phyloP scores from a whole-genome alignment of 2,797 vertebrate genomes.

The Enteromius unitaeniatus region DNA sequence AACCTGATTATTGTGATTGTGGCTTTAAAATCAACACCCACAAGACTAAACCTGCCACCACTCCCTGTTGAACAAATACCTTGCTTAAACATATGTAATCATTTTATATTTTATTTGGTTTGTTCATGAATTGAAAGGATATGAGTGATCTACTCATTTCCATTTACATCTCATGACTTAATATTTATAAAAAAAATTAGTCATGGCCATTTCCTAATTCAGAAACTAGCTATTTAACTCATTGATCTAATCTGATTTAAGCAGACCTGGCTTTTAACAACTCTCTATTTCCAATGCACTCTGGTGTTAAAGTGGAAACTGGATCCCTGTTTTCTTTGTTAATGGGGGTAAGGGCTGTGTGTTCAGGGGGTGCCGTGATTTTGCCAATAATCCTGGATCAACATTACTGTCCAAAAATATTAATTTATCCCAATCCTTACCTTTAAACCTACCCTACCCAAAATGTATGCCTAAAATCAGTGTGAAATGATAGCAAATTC shows the following conservation, averaged over 20 bases:
- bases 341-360: constrained; percentile 29
- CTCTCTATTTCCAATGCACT: constrained; percentile 14
- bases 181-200: neutral
- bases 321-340: constrained; percentile 36
- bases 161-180: neutral
- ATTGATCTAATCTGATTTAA: constrained; percentile 5
- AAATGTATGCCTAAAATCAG: no score
- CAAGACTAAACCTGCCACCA: constrained; percentile 40
- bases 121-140: neutral
- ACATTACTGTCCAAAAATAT: no score
- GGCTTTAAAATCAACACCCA: constrained; percentile 29
- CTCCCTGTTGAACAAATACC: constrained; percentile 23
- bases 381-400: no score
- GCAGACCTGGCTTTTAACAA: constrained; percentile 19
- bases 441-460: no score
- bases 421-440: no score
- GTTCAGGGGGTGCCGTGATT: neutral
- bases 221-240: neutral
- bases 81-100: constrained; percentile 12
- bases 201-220: constrained; percentile 5
- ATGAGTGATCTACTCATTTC: neutral
- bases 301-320: constrained; percentile 28
- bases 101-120: constrained; percentile 16
- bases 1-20: constrained; percentile 43
- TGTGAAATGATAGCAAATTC: no score